Evolutionary conservation across 2,113 vertebrate genomes (phyloP).

Genomic region (Lepus timidus): DNA sequence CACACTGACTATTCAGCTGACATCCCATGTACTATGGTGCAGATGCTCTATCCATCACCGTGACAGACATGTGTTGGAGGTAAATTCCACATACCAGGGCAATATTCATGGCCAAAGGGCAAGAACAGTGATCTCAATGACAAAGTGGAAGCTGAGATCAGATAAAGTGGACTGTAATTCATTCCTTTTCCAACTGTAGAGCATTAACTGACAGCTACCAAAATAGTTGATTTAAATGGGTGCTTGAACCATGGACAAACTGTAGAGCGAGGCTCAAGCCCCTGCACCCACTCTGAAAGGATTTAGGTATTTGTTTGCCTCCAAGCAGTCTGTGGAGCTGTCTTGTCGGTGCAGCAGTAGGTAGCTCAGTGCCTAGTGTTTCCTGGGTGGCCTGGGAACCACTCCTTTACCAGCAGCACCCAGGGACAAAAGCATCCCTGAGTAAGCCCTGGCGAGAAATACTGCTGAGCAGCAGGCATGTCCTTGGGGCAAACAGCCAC

Average conservation of each 20-base stretch:
- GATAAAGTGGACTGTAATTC: neutral
- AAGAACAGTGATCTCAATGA: conserved; percentile 42
- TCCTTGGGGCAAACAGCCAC: conserved; percentile 67
- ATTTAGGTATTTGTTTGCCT: neutral
- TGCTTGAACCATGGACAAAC: neutral
- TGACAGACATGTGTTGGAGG: conserved; percentile 37
- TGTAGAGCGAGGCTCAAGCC: neutral
- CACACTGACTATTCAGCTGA: conserved; percentile 53
- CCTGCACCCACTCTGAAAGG: neutral
- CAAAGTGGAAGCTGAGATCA: neutral
- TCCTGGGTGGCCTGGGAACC: conserved; percentile 20
- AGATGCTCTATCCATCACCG: conserved; percentile 60
- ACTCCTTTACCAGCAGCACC: neutral
- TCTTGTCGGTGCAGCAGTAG: neutral
- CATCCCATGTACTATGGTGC: conserved; percentile 40
- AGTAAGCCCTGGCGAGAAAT: conserved; percentile 45
- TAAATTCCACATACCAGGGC: conserved; percentile 58
- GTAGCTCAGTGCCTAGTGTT: neutral
- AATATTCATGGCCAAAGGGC: conserved; percentile 58
- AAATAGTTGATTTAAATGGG: neutral
- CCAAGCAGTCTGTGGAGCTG: neutral
- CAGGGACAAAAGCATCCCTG: neutral
- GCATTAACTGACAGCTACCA: neutral
- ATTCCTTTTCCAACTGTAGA: neutral
- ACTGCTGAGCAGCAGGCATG: neutral